phyloP scores from a whole-genome alignment of 2,113 vertebrate genomes.

The Gallinago paraguaiae region DNA sequence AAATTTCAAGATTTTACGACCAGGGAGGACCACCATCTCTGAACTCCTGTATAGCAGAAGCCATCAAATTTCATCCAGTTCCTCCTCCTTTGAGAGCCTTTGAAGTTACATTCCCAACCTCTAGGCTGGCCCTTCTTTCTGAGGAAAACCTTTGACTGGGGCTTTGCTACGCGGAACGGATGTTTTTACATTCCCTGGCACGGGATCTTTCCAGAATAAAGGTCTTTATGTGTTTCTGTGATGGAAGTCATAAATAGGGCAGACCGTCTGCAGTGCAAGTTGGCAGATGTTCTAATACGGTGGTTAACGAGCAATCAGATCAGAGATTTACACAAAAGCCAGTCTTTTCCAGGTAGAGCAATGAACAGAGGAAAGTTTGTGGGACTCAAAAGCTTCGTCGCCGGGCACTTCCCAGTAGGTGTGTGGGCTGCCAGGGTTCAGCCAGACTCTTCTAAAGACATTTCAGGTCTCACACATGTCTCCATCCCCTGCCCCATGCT shows the following conservation, averaged over 20 bases:
- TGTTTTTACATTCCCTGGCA: background rate
- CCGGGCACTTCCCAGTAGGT: background rate
- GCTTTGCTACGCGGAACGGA: background rate
- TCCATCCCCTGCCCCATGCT: background rate
- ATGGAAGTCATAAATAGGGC: background rate
- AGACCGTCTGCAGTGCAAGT: background rate
- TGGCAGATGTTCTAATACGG: background rate
- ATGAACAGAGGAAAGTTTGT: background rate
- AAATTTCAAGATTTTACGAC: background rate
- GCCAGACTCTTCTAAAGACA: background rate
- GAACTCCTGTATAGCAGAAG: background rate
- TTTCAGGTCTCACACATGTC: background rate
- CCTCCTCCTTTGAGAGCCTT: background rate
- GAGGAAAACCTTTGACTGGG: background rate
- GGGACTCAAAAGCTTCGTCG: rapidly evolving
- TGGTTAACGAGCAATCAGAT: background rate
- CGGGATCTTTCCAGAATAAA: background rate
- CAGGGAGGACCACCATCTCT: background rate
- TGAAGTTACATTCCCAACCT: background rate
- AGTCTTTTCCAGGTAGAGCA: background rate
- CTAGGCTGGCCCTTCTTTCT: background rate
- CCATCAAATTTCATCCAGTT: background rate
- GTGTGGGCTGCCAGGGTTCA: background rate
- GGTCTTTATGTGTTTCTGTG: background rate
- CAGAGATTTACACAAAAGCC: background rate